A percentile compares a stretch with the other conserved stretches of the same genome.
phyloP scores from a whole-genome alignment of 2,113 vertebrate species.

The Rhinolophus ferrumequinum region DNA sequence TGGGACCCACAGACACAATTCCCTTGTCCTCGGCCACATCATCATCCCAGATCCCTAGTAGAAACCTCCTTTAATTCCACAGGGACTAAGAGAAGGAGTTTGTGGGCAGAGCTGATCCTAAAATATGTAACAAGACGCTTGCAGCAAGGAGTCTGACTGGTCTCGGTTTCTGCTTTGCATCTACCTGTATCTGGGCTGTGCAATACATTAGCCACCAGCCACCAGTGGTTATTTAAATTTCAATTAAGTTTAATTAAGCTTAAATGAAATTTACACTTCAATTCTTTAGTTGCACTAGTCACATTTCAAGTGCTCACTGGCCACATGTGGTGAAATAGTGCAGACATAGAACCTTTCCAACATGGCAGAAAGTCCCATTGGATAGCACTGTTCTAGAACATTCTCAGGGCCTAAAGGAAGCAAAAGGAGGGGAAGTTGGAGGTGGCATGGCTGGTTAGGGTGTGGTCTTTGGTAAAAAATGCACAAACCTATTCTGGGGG shows the following conservation, averaged over 20 bases:
- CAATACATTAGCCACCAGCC: neutral
- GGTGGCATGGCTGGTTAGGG: neutral
- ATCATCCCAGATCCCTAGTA: neutral
- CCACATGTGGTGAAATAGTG: neutral
- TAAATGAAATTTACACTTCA: neutral
- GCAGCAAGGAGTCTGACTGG: neutral
- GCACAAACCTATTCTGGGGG: neutral
- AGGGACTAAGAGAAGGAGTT: neutral
- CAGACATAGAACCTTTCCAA: neutral
- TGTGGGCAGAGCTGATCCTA: neutral
- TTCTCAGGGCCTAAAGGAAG: neutral
- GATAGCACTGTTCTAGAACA: neutral
- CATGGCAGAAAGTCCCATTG: neutral
- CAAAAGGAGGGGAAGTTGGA: neutral
- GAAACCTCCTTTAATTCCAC: neutral
- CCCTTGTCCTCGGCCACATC: neutral
- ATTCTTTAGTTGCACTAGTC: neutral
- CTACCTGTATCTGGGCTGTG: neutral
- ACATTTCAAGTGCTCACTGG: neutral
- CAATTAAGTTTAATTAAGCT: neutral
- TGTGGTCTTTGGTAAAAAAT: neutral
- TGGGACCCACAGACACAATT: neutral
- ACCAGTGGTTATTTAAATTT: neutral
- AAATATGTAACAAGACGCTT: neutral
- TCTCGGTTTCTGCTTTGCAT: neutral